A percentile compares a stretch with the other conserved stretches of the same genome.
These are phyloP conservation scores for Cheirogaleus medius DNA, from an alignment of 2,113 vertebrate species.

Conservation along the genomic window DNA sequence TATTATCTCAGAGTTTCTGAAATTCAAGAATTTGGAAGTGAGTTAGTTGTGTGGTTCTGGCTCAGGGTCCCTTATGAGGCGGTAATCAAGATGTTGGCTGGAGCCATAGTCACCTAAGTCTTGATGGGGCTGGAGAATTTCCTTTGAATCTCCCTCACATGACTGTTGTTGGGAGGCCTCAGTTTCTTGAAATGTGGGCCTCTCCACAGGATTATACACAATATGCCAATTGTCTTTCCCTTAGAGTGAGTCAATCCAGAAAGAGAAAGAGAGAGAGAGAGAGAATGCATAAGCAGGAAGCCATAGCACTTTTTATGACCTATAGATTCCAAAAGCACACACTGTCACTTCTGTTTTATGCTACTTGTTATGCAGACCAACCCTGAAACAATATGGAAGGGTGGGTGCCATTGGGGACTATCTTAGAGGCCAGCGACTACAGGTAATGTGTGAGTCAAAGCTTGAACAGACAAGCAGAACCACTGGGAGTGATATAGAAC, in stretches of 20 bases:
- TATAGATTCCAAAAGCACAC: background rate
- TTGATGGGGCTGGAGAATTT: background rate
- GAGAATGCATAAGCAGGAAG: background rate
- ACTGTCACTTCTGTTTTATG: background rate
- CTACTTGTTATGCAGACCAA: background rate
- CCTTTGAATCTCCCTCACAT: background rate
- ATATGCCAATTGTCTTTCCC: background rate
- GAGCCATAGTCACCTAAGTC: background rate
- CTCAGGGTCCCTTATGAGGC: background rate
- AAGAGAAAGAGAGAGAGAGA: background rate
- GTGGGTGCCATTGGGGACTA: background rate
- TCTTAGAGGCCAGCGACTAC: background rate
- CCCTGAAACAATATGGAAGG: background rate
- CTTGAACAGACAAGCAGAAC: background rate
- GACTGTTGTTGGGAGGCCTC: background rate
- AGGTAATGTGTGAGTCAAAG: background rate
- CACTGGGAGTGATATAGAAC: background rate
- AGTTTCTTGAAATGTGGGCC: background rate
- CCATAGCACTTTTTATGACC: background rate
- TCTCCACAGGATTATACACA: background rate
- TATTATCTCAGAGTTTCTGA: background rate
- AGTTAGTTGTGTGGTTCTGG: background rate
- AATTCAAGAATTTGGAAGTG: background rate
- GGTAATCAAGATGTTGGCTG: background rate
- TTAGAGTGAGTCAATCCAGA: background rate